Conservation (phyloP, 2,888 invertebrate species). For the Nymphalis urticae region DNA sequence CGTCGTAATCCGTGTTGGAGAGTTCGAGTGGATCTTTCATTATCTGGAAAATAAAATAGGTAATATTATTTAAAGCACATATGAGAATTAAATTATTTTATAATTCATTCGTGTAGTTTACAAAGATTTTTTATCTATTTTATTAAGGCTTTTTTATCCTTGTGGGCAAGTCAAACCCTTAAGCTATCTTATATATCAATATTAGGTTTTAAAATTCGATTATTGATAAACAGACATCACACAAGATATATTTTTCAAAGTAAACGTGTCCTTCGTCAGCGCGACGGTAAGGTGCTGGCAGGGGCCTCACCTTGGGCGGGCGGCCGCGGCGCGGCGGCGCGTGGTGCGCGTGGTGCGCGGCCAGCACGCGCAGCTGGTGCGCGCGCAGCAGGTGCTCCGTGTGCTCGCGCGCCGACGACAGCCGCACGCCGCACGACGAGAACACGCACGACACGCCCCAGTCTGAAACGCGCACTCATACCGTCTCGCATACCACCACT, state of each 20-base stretch:
- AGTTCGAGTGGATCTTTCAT: slow-evolving; percentile 45
- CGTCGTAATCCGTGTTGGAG: slow-evolving; percentile 41
- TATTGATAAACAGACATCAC: no score
- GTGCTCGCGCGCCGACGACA: slow-evolving; percentile 66
- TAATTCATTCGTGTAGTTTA: no score
- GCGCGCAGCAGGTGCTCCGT: slow-evolving; percentile 74
- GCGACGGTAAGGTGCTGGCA: no score
- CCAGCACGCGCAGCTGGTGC: slow-evolving; percentile 71
- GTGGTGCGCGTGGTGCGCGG: slow-evolving; percentile 44
- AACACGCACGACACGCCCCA: slow-evolving; percentile 66
- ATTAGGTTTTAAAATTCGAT: no score
- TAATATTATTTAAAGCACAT: not conserved
- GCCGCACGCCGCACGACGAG: slow-evolving; percentile 64
- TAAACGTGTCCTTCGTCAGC: no score
- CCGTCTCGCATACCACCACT: not conserved
- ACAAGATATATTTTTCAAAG: no score
- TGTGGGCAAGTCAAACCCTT: no score
- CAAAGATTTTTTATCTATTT: no score
- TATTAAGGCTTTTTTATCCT: no score
- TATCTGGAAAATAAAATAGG: slow-evolving; percentile 39
- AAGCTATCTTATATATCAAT: no score
- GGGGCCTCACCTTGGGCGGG: slow-evolving; percentile 44
- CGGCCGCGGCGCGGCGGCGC: slow-evolving; percentile 48
- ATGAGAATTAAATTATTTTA: not conserved
- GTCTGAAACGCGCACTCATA: slow-evolving; percentile 33